These are phyloP conservation scores for Morelia viridis DNA, from an alignment of 2,797 vertebrate genomes.

Conservation along the genomic window DNA sequence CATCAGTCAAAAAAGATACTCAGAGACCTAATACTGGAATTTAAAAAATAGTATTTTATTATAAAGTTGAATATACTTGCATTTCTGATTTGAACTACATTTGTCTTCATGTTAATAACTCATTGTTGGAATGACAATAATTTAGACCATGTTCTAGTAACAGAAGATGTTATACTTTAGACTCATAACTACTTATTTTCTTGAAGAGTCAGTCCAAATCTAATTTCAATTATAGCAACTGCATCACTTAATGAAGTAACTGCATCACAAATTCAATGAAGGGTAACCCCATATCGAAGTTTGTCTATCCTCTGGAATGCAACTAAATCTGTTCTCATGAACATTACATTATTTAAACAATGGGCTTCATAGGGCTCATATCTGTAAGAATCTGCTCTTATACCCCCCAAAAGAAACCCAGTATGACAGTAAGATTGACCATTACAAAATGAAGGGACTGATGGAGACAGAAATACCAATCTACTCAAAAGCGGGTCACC, in stretches of 20 bases:
- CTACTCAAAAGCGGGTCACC: background rate
- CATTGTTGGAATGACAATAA: too few relatives aligned
- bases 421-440: background rate
- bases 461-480: background rate
- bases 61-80: too few relatives aligned
- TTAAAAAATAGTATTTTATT: too few relatives aligned
- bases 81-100: too few relatives aligned
- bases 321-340: background rate
- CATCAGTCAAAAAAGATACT: too few relatives aligned
- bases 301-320: background rate
- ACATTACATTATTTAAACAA: background rate
- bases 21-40: too few relatives aligned
- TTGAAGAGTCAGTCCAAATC: background rate
- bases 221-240: background rate
- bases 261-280: background rate
- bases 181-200: background rate
- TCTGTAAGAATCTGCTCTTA: background rate
- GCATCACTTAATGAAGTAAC: background rate
- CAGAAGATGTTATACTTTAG: background rate
- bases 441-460: background rate
- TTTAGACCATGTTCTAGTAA: background rate
- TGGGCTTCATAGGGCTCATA: background rate
- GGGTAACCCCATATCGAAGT: background rate
- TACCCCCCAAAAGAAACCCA: background rate
- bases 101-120: too few relatives aligned